Conservation (phyloP, 2,888 invertebrate species). For the Petrolisthes cinctipes region DNA sequence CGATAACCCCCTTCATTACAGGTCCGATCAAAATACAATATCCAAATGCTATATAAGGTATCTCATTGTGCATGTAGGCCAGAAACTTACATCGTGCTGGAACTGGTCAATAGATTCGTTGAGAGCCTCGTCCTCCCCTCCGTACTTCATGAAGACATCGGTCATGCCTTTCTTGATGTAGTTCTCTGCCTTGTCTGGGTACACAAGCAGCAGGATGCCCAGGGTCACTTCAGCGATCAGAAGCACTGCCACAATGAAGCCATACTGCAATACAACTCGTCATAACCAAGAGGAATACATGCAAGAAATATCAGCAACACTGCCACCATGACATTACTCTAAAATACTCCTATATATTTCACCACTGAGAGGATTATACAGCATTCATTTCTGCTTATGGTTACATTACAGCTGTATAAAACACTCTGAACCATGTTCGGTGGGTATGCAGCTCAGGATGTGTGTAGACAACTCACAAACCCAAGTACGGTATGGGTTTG, state of each 20-base stretch:
- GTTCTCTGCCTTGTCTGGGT: slow-evolving; percentile 45
- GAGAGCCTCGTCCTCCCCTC: slow-evolving; percentile 35
- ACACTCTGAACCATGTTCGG: too few relatives aligned
- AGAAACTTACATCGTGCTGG: slow-evolving; percentile 54
- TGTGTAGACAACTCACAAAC: too few relatives aligned
- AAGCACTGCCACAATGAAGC: slow-evolving; percentile 50
- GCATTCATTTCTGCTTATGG: too few relatives aligned
- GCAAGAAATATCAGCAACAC: too few relatives aligned
- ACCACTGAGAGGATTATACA: too few relatives aligned
- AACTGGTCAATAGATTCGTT: slow-evolving; percentile 41
- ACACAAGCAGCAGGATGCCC: slow-evolving; percentile 53
- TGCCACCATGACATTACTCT: background rate
- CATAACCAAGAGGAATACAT: background rate
- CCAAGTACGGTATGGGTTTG: too few relatives aligned
- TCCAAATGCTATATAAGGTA: background rate
- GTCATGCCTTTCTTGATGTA: slow-evolving; percentile 35
- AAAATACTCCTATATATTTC: background rate
- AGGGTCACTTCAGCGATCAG: slow-evolving; percentile 53
- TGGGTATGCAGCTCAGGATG: too few relatives aligned
- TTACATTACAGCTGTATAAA: too few relatives aligned
- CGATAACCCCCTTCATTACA: too few relatives aligned
- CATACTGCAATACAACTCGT: slow-evolving; percentile 50
- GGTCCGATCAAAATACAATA: background rate
- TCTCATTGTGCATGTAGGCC: background rate
- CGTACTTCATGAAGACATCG: slow-evolving; percentile 46